A percentile compares a stretch with the other conserved stretches of the same genome.
Conservation (phyloP, 2,113 vertebrate species). For the Eublepharis macularius region DNA sequence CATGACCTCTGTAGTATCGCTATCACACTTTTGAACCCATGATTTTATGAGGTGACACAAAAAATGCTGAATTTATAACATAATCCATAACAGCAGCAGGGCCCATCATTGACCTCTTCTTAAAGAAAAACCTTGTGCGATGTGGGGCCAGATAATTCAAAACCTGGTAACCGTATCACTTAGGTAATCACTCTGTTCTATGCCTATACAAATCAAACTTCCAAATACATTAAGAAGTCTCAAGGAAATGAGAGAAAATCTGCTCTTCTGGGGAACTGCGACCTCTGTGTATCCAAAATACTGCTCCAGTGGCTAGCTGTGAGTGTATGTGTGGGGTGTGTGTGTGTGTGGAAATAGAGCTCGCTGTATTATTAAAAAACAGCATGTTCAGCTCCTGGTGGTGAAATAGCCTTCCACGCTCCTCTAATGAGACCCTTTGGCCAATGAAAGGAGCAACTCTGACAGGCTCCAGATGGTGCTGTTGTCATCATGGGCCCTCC, state of each 20-base stretch:
- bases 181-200: neutral
- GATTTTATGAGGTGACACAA: no score
- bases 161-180: neutral
- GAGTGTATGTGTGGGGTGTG: no score
- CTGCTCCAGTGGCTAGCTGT: neutral
- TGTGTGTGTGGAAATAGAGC: no score
- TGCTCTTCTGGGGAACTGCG: no score
- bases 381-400: neutral
- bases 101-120: neutral
- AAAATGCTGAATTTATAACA: no score
- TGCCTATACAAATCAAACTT: neutral
- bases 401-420: rapidly evolving
- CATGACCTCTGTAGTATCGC: no score
- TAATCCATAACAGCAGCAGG: neutral
- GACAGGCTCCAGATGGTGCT: neutral
- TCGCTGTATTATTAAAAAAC: neutral
- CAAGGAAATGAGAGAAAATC: neutral
- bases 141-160: neutral
- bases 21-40: no score
- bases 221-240: neutral
- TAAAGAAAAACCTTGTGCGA: neutral
- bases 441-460: neutral
- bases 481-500: neutral
- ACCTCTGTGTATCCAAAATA: neutral
- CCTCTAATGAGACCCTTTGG: constrained; percentile 4